These are phyloP conservation scores for Remorina albescens DNA, from an alignment of 2,797 vertebrate species.

Conservation along the genomic window DNA sequence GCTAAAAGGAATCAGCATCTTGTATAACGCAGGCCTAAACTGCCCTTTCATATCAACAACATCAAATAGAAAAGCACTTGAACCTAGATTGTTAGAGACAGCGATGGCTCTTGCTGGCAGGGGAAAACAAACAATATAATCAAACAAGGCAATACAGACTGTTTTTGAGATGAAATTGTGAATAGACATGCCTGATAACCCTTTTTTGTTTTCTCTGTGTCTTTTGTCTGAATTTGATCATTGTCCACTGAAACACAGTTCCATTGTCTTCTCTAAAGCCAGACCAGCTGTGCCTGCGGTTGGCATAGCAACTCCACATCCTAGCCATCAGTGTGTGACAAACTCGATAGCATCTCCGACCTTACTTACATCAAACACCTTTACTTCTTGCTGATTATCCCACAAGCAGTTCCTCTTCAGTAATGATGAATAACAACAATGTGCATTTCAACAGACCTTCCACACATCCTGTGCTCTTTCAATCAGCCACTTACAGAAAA, in stretches of 20 bases:
- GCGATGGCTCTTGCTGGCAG: constrained; percentile 19
- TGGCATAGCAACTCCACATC: constrained; percentile 71
- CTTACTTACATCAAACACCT: constrained; percentile 44
- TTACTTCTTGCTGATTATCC: constrained; percentile 38
- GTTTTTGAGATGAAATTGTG: constrained; percentile 55
- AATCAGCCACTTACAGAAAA: not conserved
- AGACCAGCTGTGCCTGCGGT: constrained; percentile 62
- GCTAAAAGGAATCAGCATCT: constrained; percentile 59
- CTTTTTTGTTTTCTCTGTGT: constrained; percentile 19
- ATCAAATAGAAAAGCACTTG: constrained; percentile 69
- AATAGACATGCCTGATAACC: constrained; percentile 56
- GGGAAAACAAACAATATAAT: constrained; percentile 58
- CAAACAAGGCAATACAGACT: constrained; percentile 46
- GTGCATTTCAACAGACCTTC: not conserved
- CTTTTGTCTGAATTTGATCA: constrained; percentile 59
- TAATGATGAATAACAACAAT: constrained; percentile 12
- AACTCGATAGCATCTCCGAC: constrained; percentile 24
- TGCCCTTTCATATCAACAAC: constrained; percentile 70
- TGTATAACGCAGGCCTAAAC: constrained; percentile 55
- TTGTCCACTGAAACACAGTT: constrained; percentile 50
- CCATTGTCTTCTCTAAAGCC: constrained; percentile 60
- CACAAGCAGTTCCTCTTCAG: not conserved
- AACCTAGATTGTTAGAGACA: constrained; percentile 37
- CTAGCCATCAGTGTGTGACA: constrained; percentile 14
- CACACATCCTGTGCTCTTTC: not conserved